Conservation (phyloP, 2,797 vertebrate genomes). For the Acrossocheilus wenchowensis region DNA sequence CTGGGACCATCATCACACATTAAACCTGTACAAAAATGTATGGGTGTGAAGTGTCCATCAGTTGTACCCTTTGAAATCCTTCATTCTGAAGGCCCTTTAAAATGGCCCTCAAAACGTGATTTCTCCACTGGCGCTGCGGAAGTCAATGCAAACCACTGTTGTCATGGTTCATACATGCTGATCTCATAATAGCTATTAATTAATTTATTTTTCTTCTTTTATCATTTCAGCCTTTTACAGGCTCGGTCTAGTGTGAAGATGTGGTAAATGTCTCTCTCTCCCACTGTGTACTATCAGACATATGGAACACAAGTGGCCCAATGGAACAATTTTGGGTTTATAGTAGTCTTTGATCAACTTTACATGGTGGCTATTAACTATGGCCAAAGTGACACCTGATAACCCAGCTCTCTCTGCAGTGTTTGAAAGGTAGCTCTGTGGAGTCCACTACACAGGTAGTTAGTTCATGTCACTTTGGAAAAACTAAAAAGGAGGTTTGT, state of each 20-base stretch:
- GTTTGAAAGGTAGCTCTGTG: not conserved
- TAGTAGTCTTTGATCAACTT: not conserved
- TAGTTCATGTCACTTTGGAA: not conserved
- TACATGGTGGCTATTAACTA: not conserved
- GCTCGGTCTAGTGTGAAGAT: not conserved
- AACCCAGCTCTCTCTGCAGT: not conserved
- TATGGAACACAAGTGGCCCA: not conserved
- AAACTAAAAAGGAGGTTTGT: no score
- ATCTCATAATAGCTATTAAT: not conserved
- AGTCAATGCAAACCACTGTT: no score
- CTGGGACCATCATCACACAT: no score
- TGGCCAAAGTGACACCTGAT: not conserved
- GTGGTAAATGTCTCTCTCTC: not conserved
- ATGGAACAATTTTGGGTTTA: not conserved
- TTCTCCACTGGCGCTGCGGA: no score
- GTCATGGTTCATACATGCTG: no score
- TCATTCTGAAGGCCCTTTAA: no score
- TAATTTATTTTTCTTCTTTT: not conserved
- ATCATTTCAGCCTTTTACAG: not conserved
- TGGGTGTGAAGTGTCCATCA: no score
- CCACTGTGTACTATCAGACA: not conserved
- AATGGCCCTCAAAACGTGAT: no score
- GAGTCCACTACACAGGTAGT: not conserved
- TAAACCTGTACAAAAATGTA: no score
- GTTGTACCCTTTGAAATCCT: no score